A percentile compares a stretch with the other conserved stretches of the same genome.
Evolutionary conservation across 30 jellyfish, hydroid and myxozoan genomes (phyloP).

Genomic region (Catostylus mosaicus): DNA sequence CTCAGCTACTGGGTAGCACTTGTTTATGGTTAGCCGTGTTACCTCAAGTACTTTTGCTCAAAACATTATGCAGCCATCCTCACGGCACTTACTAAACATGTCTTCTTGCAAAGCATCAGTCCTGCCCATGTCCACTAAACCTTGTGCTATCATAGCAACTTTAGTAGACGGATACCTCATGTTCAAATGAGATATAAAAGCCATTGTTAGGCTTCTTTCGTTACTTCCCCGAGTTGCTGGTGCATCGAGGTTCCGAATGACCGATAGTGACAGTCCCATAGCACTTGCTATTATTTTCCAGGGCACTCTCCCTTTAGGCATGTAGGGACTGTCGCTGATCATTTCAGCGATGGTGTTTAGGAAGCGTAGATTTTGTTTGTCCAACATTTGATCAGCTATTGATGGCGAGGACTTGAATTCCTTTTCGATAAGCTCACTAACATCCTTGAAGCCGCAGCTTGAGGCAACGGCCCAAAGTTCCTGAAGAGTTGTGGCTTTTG

Average conservation of each 20-base stretch:
- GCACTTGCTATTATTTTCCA: conserved; percentile 1
- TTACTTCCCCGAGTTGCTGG: background rate
- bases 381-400: background rate
- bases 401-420: background rate
- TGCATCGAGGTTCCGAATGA: background rate
- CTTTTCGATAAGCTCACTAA: background rate
- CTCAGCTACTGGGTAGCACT: too few species aligned
- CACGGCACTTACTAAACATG: background rate
- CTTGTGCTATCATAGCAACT: background rate
- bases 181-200: background rate
- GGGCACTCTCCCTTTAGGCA: background rate
- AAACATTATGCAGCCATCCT: background rate
- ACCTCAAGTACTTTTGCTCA: too few species aligned
- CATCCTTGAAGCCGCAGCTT: background rate
- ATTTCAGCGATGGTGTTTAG: background rate
- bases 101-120: background rate
- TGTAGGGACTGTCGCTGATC: background rate
- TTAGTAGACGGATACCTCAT: background rate
- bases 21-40: too few species aligned
- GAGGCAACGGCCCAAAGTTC: background rate
- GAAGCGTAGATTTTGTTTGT: background rate
- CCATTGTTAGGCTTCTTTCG: background rate
- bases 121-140: background rate
- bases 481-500: background rate
- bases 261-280: background rate